Base-by-base conservation (phyloP, 2,113 vertebrate species). In the Platichthys stellatus region DNA sequence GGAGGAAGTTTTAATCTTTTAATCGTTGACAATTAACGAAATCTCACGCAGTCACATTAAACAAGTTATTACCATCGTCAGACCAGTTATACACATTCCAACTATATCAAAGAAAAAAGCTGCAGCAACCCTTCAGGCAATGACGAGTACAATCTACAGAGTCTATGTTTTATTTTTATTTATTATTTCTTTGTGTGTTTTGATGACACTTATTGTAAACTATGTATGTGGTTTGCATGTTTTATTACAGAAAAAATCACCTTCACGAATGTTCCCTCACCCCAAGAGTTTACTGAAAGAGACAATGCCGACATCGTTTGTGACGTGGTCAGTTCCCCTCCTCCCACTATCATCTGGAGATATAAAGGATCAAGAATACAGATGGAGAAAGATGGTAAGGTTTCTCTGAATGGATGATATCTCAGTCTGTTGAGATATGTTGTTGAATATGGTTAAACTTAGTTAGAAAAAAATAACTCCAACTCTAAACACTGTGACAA, bases 201-300 rank as follows among this genome's bases (percentile, higher is more conserved):
- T 14, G 7, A 67, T 58, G 13, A 78, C 28, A 35, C 17, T 38
- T 0, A 2, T 54, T 20, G 5, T 85, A 24, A 75, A 63, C 24
- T 24, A 24, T 24, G 38, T 15, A 14, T 63, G 20, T 66, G 5
- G 60, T 63, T 20, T 74, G 3, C 5, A 9, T 73, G 14, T 88
- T 83, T 31, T 20, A 0, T 87, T 88, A 23, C 94, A 99, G 98
- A 99, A 91, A 99, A 96, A 88, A 95, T 99, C 80, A 98, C 96
- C 88, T 99, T 99, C 94, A 97, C 93, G 84, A 97, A 97, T 0
- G 97, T 95, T 2, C 97, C 97, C 1, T 97, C 97, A 15, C 97
- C 96, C 0, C 98, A 99, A 90, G 98, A 99, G 59, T 99, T 98
- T 88, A 96, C 90, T 14, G 98, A 99, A 68, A 97, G 97, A 10